Evolutionary conservation across 2,113 vertebrate genomes (phyloP).

Genomic region (Tragelaphus scriptus): DNA sequence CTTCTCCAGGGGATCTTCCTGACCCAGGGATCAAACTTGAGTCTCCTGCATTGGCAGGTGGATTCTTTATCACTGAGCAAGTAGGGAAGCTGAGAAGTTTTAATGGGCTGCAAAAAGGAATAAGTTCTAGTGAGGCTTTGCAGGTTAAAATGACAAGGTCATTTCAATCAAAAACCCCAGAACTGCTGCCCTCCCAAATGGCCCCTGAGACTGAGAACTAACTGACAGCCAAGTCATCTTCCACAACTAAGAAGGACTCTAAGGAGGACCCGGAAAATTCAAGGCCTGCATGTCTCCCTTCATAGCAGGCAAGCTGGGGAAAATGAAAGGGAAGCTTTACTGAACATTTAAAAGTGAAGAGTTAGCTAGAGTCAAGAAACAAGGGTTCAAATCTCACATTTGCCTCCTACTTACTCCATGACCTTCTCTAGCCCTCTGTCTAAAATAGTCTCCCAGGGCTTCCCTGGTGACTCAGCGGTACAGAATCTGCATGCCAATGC

Average conservation of each 20-base stretch:
- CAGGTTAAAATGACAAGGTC: neutral
- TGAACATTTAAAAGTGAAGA: neutral
- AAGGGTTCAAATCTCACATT: neutral
- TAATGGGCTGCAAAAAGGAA: neutral
- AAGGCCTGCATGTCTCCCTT: neutral
- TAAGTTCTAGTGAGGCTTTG: neutral
- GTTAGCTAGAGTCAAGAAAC: neutral
- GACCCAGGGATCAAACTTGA: neutral
- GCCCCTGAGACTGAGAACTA: neutral
- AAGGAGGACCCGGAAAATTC: neutral
- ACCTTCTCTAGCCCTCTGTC: neutral
- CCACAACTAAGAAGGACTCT: neutral
- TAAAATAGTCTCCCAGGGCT: neutral
- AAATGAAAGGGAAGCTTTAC: neutral
- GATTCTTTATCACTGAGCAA: neutral
- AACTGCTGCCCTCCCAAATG: neutral
- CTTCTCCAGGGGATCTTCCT: neutral
- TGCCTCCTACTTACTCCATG: neutral
- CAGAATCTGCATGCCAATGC: neutral
- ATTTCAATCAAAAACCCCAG: neutral
- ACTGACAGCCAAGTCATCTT: neutral
- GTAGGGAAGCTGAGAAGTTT: neutral
- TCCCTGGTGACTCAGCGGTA: neutral
- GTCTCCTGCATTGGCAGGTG: neutral
- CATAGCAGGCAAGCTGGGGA: neutral